Evolutionary conservation across 2,888 invertebrate genomes (phyloP), one percentile per base, ranked within the genome.

Genomic region (Aspidiotus destructor): DNA sequence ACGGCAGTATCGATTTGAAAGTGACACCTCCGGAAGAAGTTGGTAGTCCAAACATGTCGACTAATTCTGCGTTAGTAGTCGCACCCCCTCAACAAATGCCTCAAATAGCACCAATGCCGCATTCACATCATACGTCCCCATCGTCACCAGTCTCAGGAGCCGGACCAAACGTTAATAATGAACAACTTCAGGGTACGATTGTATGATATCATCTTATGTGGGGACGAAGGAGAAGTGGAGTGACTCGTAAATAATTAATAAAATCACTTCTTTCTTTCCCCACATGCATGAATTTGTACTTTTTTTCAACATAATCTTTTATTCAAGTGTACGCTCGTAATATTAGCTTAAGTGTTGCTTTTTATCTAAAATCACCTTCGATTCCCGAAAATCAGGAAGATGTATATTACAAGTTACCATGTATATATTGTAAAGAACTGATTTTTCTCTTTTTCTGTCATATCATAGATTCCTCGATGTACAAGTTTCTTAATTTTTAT

Each of bases 161-260:
- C 58, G 67, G 61, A 63, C 55, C 68, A 58, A 68, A 60, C 70
- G 69, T 64, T 69, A 71, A 68, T 60, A 69, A 60, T n/a, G 72
- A 72, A 54, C 72, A 72, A 57, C 69, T 72, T 68, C 91, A 91
- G 79, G 92, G 92, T 73, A 92, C 92, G 76, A 90, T 92, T 80
- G 92, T 92, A 89, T 92, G 90, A 92, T 91, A 91, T 84, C 86
- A 90, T 85, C 87, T 89, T 72, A 89, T 90, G 89, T 89, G 90
- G 89, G 89, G 90, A 84, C 88, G 89, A 80, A 85, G 89, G 81
- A 82, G 87, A 79, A 85, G 88, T 81, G 86, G 88, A 79, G 85
- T 86, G 73, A 80, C 84, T 75, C 84, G 86, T 86, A 84, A 83
- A 79, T 82, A 76, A 77, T 1, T 1, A 79, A 57, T 42, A 44